Conservation (phyloP, 2,888 invertebrate genomes). For the Pseudanteris insignis region DNA sequence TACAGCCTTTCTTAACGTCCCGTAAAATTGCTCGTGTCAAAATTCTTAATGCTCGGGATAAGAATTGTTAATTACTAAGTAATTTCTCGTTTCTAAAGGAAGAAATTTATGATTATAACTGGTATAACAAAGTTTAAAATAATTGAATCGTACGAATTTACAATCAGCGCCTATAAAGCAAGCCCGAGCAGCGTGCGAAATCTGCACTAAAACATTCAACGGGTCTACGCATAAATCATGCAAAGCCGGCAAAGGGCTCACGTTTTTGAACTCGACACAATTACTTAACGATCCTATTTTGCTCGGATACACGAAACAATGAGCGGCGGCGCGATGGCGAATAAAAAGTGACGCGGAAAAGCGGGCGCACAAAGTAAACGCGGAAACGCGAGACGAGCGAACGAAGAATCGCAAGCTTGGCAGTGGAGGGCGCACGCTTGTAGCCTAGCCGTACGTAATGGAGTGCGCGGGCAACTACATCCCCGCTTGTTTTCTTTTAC, state of each 20-base stretch:
- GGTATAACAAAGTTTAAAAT: too few species aligned
- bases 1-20: too few species aligned
- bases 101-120: too few species aligned
- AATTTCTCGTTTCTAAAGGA: too few species aligned
- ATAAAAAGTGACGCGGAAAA: conserved; percentile 30
- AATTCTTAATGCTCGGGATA: too few species aligned
- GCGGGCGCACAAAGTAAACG: conserved; percentile 23
- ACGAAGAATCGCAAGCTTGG: conserved; percentile 18
- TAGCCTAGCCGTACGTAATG: conserved; percentile 31
- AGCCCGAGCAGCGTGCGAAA: too few species aligned
- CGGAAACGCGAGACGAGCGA: conserved; percentile 18
- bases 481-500: conserved; percentile 47
- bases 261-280: conserved; percentile 2
- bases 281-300: conserved; percentile 16
- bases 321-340: neutral
- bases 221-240: conserved; percentile 10
- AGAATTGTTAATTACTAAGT: too few species aligned
- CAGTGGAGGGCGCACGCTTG: conserved; percentile 26
- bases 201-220: conserved; percentile 1
- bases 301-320: conserved; percentile 19
- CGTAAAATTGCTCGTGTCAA: too few species aligned
- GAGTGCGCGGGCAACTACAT: conserved; percentile 35
- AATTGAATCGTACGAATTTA: too few species aligned
- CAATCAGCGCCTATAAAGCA: too few species aligned
- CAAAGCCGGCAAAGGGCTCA: neutral